Evolutionary conservation across 2,113 vertebrate genomes (phyloP).

Genomic region (Pogona vitticeps): DNA sequence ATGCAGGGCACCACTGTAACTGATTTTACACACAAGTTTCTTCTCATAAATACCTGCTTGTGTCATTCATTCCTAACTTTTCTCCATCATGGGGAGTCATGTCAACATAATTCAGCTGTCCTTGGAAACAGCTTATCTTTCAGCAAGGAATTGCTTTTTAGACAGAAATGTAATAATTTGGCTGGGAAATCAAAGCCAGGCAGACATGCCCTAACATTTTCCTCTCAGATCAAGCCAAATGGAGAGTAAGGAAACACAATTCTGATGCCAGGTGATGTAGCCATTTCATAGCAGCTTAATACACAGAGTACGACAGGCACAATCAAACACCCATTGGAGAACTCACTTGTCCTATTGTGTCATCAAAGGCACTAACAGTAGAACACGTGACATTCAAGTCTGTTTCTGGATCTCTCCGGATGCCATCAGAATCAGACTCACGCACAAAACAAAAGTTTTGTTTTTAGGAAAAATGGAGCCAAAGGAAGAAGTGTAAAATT

Average conservation of each 20-base stretch:
- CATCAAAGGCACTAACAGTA: background rate
- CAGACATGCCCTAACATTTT: background rate
- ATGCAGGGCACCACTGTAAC: too few species aligned
- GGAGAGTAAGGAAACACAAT: background rate
- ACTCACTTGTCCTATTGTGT: background rate
- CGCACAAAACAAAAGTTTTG: background rate
- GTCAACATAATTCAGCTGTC: background rate
- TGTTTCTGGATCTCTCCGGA: constrained; percentile 16
- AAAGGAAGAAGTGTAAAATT: too few species aligned
- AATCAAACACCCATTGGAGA: background rate
- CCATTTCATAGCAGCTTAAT: background rate
- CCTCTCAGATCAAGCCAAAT: background rate
- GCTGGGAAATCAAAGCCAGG: background rate
- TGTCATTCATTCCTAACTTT: background rate
- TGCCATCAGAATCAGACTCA: constrained; percentile 14
- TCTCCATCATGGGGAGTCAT: background rate
- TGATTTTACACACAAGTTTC: background rate
- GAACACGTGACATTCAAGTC: background rate
- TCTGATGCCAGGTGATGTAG: background rate
- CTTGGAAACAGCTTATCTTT: background rate
- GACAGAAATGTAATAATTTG: constrained; percentile 3
- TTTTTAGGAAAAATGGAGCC: background rate
- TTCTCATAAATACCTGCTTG: background rate
- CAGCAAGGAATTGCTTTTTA: background rate
- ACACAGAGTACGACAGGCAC: background rate